Evolutionary conservation across 2,888 invertebrate genomes (phyloP).

Genomic region (Pardosa pseudoannulata): DNA sequence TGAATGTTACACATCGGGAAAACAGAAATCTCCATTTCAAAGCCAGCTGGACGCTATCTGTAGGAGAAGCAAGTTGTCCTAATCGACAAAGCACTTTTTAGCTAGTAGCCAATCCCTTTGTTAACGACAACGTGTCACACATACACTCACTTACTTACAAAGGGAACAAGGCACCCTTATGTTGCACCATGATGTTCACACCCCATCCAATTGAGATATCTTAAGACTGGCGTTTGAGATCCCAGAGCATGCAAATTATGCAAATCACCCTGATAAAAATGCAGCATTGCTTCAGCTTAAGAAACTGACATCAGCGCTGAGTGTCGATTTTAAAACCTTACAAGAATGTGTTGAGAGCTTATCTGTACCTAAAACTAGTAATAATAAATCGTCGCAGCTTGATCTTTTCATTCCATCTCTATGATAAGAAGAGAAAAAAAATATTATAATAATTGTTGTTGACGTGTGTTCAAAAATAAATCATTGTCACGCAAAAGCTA

Average conservation of each 20-base stretch:
- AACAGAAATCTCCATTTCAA: too few species aligned
- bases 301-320: conserved; percentile 25
- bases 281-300: conserved; percentile 19
- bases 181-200: conserved; percentile 13
- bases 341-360: conserved; percentile 37
- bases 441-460: too few species aligned
- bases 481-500: too few species aligned
- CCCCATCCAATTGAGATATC: conserved; percentile 29
- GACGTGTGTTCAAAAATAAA: too few species aligned
- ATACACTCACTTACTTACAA: too few species aligned
- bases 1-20: too few species aligned
- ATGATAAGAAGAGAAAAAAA: too few species aligned
- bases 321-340: conserved; percentile 27
- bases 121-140: conserved; percentile 17
- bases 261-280: conserved; percentile 50
- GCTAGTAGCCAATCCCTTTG: not conserved
- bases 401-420: not conserved
- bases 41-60: too few species aligned
- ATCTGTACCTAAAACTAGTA: conserved; percentile 22
- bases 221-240: conserved; percentile 12
- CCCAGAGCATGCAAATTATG: conserved; percentile 36
- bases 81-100: not conserved
- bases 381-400: conserved; percentile 29
- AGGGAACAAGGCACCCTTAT: conserved; percentile 11
- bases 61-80: too few species aligned